These are phyloP conservation scores for Cryptosula pallasiana DNA, from an alignment of 2,888 invertebrate genomes.

Conservation along the genomic window DNA sequence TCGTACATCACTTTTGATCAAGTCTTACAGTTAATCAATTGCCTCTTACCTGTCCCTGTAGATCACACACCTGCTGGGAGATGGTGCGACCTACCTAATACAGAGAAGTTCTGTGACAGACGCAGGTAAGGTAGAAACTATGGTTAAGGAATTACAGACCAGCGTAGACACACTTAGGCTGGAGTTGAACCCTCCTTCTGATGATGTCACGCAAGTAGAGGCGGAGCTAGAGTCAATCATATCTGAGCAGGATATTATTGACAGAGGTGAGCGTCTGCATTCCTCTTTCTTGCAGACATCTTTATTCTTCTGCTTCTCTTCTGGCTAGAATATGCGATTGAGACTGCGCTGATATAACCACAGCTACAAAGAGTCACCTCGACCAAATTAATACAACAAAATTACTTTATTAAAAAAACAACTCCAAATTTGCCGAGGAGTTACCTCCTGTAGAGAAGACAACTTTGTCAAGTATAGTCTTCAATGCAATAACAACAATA, in stretches of 20 bases:
- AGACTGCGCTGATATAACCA: too few species aligned
- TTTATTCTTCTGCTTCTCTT: too few species aligned
- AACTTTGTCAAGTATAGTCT: too few species aligned
- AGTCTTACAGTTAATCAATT: too few species aligned
- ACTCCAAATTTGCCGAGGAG: too few species aligned
- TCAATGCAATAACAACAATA: too few species aligned
- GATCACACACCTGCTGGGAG: constrained; percentile 5
- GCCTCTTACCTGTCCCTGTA: neutral
- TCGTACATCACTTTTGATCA: too few species aligned
- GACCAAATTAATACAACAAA: too few species aligned
- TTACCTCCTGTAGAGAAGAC: too few species aligned
- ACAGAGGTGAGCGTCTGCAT: constrained; percentile 10
- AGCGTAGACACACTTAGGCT: constrained; percentile 17
- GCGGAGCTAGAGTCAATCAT: constrained; percentile 18
- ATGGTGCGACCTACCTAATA: neutral
- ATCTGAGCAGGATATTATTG: constrained; percentile 15
- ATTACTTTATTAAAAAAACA: too few species aligned
- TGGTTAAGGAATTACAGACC: constrained; percentile 12
- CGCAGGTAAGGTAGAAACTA: constrained; percentile 14
- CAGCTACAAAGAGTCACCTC: too few species aligned
- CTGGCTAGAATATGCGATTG: too few species aligned
- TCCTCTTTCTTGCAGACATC: neutral
- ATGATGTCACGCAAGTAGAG: constrained; percentile 16
- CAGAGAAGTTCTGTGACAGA: constrained; percentile 23
- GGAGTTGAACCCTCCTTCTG: neutral